A percentile compares a stretch with the other conserved stretches of the same genome.
Evolutionary conservation across 2,113 vertebrate genomes (phyloP).

Genomic region (Athene noctua): DNA sequence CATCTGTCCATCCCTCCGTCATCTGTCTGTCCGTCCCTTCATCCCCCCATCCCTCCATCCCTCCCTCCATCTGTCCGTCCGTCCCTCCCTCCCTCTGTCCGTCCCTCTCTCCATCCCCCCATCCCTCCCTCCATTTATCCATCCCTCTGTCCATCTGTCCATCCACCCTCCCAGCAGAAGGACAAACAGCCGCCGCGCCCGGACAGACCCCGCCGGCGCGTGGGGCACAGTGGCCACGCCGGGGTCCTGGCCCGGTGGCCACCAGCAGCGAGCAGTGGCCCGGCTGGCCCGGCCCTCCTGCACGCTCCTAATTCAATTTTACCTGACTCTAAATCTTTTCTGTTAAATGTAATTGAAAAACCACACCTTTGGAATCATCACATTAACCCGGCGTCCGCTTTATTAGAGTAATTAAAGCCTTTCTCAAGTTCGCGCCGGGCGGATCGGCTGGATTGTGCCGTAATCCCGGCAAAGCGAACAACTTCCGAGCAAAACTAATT

Average conservation of each 20-base stretch:
- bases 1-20: no score
- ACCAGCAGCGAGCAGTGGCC: rapidly evolving
- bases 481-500: constrained; percentile 60
- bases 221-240: background rate
- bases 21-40: no score
- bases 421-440: background rate
- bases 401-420: constrained; percentile 58
- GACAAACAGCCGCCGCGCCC: background rate
- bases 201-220: rapidly evolving
- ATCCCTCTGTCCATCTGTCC: no score
- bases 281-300: background rate
- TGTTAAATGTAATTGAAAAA: constrained; percentile 64
- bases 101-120: no score
- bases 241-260: background rate
- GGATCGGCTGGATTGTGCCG: background rate
- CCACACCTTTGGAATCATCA: constrained; percentile 61
- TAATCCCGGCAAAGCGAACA: constrained; percentile 60
- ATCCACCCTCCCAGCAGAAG: background rate
- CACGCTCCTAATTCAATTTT: constrained; percentile 60
- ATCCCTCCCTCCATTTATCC: no score
- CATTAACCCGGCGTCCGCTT: constrained; percentile 46
- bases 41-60: no score
- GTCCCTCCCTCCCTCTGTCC: no score
- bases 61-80: no score
- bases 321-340: constrained; percentile 57